These are phyloP conservation scores for Copidosoma aretas DNA, from an alignment of 2,888 invertebrate genomes.

Conservation along the genomic window DNA sequence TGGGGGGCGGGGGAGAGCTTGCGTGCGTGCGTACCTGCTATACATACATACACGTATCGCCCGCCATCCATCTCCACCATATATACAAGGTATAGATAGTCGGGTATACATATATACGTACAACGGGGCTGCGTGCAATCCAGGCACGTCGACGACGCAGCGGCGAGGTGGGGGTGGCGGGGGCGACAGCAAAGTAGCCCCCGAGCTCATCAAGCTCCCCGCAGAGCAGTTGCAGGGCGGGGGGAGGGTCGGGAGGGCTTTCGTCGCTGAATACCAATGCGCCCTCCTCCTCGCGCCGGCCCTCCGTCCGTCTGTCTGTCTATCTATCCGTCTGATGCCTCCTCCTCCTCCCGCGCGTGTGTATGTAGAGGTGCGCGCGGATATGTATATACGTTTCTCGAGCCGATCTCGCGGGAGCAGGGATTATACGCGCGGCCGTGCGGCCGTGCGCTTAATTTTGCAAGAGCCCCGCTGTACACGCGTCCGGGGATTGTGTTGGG, in stretches of 20 bases:
- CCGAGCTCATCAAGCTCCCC: conserved; percentile 24
- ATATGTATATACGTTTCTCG: background rate
- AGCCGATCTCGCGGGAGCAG: background rate
- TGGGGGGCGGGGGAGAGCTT: background rate
- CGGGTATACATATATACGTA: no score
- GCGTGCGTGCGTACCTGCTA: background rate
- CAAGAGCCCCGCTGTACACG: conserved; percentile 7
- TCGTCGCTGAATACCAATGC: conserved; percentile 39
- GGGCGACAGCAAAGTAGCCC: conserved; percentile 12
- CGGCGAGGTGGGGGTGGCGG: background rate
- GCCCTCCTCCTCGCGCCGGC: background rate
- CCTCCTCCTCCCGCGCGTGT: background rate
- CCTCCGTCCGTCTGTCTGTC: conserved; percentile 9
- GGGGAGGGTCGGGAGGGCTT: conserved; percentile 14
- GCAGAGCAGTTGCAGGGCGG: background rate
- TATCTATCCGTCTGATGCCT: no score
- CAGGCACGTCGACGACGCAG: background rate
- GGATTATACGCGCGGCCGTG: background rate
- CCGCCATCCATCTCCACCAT: background rate
- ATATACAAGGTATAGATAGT: no score
- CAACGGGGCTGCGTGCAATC: background rate
- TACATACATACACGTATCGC: no score
- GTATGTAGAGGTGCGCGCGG: no score
- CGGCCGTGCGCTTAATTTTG: conserved; percentile 24
- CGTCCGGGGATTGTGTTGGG: no score